Evolutionary conservation across 2,888 invertebrate species (phyloP).

Genomic region (Campopleginae sp.): DNA sequence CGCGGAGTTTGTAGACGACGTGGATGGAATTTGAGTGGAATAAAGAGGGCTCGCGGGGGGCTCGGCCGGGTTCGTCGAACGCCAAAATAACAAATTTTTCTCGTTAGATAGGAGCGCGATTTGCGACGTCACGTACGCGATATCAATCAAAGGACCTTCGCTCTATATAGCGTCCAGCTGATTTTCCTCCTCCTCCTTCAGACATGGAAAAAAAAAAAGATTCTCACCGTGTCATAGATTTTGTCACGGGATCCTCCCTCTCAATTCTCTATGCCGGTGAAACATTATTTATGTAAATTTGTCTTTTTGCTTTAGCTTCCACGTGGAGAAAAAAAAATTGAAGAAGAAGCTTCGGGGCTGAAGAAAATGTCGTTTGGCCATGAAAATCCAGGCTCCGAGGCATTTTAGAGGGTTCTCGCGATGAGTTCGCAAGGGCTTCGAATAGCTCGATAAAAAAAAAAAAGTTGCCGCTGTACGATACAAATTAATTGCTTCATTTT

Average conservation of each 20-base stretch:
- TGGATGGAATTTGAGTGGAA: slow-evolving; percentile 39
- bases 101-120: slow-evolving; percentile 55
- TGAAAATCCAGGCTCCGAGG: neutral
- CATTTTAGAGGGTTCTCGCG: neutral
- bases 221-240: neutral
- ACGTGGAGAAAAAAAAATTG: neutral
- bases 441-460: neutral
- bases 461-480: neutral
- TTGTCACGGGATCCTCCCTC: slow-evolving; percentile 15
- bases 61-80: neutral
- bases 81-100: slow-evolving; percentile 65
- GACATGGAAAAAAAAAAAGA: slow-evolving; percentile 10
- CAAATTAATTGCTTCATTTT: neutral
- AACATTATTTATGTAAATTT: slow-evolving; percentile 51
- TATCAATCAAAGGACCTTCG: slow-evolving; percentile 66
- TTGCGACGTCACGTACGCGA: slow-evolving; percentile 64
- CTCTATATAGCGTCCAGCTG: slow-evolving; percentile 14
- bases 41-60: neutral
- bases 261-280: slow-evolving; percentile 32
- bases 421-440: neutral
- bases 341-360: neutral
- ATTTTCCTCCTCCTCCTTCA: slow-evolving; percentile 7
- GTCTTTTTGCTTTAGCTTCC: neutral
- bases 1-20: slow-evolving; percentile 2
- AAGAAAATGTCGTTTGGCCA: neutral